phyloP scores from a whole-genome alignment of 2,113 vertebrate genomes.

The Pterocles gutturalis region DNA sequence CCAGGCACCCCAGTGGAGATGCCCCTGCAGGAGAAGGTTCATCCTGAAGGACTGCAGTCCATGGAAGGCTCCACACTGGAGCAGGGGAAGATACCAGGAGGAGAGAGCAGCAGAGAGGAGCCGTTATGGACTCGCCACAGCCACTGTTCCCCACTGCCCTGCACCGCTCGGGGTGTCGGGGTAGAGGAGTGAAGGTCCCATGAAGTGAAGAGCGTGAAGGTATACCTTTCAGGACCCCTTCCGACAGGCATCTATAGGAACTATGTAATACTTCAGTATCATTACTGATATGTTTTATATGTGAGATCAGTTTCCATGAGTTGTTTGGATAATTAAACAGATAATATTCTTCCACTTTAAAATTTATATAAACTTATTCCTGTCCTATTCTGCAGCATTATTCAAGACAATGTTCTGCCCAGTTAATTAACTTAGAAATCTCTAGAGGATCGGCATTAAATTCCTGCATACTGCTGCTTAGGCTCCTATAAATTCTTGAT shows the following conservation, averaged over 20 bases:
- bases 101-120: background rate
- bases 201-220: background rate
- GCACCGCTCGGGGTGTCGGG: rapidly evolving
- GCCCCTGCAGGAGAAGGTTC: background rate
- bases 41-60: background rate
- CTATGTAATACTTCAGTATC: background rate
- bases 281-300: background rate
- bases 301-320: background rate
- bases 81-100: background rate
- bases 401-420: background rate
- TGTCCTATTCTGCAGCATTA: background rate
- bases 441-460: background rate
- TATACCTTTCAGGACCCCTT: background rate
- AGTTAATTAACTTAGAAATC: conserved; percentile 25
- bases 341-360: background rate
- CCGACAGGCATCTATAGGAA: background rate
- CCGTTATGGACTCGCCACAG: background rate
- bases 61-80: background rate
- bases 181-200: background rate
- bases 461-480: background rate
- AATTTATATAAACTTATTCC: background rate
- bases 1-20: background rate
- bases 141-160: background rate
- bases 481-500: conserved; percentile 42
- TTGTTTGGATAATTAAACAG: background rate